Evolutionary conservation across 2,797 vertebrate species (phyloP), one percentile per base, ranked within the genome.

Genomic region (Syngnathus acus): DNA sequence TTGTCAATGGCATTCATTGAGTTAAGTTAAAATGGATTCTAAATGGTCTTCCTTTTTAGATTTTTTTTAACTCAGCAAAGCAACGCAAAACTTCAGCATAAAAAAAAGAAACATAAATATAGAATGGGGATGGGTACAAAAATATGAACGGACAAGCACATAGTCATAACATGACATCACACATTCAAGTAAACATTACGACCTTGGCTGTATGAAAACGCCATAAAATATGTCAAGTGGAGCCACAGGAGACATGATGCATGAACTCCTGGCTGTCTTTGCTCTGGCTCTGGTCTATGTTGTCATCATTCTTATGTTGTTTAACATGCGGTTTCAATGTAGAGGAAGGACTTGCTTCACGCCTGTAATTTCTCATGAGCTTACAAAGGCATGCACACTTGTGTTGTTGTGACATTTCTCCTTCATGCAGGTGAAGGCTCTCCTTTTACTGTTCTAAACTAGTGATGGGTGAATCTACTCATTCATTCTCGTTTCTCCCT

Each of bases 21-120:
- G 9, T 42, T 9, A 9, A 42, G 48, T 69, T 71, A 68, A 17
- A 40, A 23, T 2, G 21, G 43, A 45, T 51, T 9, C 40, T 62
- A 69, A 37, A 57, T 65, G 74, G 65, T 19, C 16, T 11, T 54
- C 55, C 42, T 54, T 42, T 6, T 17, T 45, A 1, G 21, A 4
- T 26, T 8, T 23, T 55, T 37, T 1, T 19, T 32, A 32, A 14
- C 23, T 6, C 26, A 37, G 5, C 51, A 37, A 57, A 57, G 13
- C 32, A 58, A 58, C 5, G 17, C 4, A 37, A 16, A 54, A 26
- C 32, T 32, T 32, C 32, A 32, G 32, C 32, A 32, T 32, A 32
- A 32, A 32, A 32, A 32, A 4, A 32, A 11, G 23, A 37, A 57
- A 32, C 11, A 57, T 57, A 53, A 53, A 57, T 57, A 2, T 14